Conservation (phyloP, 1,140 invertebrate species). For the Popillia japonica region DNA sequence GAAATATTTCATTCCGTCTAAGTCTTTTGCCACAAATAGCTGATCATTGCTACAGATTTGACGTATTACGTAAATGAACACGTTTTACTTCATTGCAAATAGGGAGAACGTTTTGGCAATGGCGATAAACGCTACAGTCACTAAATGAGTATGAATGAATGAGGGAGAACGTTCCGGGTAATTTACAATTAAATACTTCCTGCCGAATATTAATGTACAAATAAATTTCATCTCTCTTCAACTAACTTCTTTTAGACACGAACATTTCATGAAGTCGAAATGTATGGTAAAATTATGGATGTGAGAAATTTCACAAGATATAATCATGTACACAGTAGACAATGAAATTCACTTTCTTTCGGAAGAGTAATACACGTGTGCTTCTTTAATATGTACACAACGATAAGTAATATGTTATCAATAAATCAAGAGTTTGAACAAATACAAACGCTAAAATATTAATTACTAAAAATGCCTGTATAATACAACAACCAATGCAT, state of each 20-base stretch:
- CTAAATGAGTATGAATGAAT: too few relatives aligned
- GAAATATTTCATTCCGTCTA: too few relatives aligned
- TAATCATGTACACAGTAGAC: neutral
- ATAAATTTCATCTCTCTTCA: neutral
- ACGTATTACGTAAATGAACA: too few relatives aligned
- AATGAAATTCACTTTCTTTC: neutral
- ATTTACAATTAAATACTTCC: neutral
- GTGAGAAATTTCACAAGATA: conserved; percentile 6
- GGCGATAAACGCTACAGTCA: too few relatives aligned
- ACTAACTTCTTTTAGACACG: neutral
- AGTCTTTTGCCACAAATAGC: too few relatives aligned
- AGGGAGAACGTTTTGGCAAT: too few relatives aligned
- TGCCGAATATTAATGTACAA: neutral
- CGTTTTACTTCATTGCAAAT: too few relatives aligned
- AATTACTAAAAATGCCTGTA: too few relatives aligned
- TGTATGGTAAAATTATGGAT: neutral
- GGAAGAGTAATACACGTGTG: neutral
- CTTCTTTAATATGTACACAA: neutral
- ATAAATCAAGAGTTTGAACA: neutral
- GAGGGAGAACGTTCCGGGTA: too few relatives aligned
- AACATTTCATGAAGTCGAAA: neutral
- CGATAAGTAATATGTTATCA: neutral
- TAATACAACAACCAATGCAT: too few relatives aligned
- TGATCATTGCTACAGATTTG: too few relatives aligned
- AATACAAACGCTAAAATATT: too few relatives aligned